phyloP scores from a whole-genome alignment of 2,113 vertebrate species.

The Pagrus major region DNA sequence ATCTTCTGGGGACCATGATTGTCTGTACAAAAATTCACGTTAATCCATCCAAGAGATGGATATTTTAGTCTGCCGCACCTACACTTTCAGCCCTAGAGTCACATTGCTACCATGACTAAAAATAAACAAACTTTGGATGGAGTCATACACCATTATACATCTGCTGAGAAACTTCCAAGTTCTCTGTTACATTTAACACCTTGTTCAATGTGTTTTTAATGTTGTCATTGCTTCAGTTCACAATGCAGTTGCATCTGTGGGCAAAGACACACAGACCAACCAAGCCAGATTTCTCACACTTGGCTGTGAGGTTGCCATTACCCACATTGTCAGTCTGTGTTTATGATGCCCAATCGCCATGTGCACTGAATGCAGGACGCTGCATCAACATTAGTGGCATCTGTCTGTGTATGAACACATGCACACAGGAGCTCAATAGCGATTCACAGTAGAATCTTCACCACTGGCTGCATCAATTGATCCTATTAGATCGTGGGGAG shows the following conservation, averaged over 20 bases:
- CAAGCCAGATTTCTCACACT: constrained; percentile 16
- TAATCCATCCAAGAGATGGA: neutral
- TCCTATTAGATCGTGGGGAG: neutral
- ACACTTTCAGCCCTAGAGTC: neutral
- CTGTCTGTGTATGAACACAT: constrained; percentile 19
- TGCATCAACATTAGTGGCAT: constrained; percentile 3
- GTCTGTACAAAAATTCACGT: neutral
- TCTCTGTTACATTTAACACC: neutral
- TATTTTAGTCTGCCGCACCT: neutral
- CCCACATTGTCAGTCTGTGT: constrained; percentile 17
- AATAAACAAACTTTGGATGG: neutral
- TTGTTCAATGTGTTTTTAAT: neutral
- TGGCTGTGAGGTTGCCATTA: constrained; percentile 3
- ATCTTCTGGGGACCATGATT: neutral
- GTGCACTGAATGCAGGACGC: neutral
- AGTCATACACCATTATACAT: neutral
- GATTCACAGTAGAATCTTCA: neutral
- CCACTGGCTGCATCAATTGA: neutral
- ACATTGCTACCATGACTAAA: neutral
- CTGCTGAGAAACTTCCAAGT: neutral
- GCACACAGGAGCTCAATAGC: constrained; percentile 1
- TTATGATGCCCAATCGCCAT: neutral
- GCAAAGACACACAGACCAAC: constrained; percentile 19
- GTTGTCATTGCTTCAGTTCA: neutral
- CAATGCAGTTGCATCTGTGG: constrained; percentile 2